Percentiles rank a stretch among this genome's conserved stretches.
Conservation (phyloP, 2,888 invertebrate genomes). For the Stenodera caucasica region DNA sequence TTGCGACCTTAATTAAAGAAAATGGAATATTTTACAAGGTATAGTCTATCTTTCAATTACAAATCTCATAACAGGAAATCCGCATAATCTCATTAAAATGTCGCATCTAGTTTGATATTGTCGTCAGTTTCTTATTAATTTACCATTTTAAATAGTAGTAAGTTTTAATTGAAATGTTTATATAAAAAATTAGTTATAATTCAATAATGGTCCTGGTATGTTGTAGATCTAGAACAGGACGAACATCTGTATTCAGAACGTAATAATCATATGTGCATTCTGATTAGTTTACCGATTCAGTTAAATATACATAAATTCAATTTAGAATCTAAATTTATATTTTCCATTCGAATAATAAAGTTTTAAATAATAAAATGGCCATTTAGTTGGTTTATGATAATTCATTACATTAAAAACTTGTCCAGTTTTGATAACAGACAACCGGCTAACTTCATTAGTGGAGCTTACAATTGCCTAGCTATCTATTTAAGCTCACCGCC, state of each 20-base stretch:
- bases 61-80: conserved; percentile 1
- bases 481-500: conserved; percentile 5
- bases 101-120: not conserved
- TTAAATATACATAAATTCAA: not conserved
- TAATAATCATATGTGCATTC: not conserved
- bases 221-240: not conserved
- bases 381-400: not conserved
- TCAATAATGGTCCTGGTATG: not conserved
- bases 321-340: not conserved
- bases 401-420: not conserved
- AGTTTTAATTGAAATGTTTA: not conserved
- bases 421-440: not conserved
- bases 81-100: conserved; percentile 3
- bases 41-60: not conserved
- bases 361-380: not conserved
- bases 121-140: not conserved
- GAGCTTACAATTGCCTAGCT: not conserved
- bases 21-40: conserved; percentile 1
- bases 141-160: not conserved
- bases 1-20: not conserved
- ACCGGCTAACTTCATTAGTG: not conserved
- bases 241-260: not conserved
- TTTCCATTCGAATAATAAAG: no score
- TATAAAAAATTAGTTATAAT: no score
- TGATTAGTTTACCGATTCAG: not conserved